Conservation (phyloP, 2,888 invertebrate genomes). For the Sialis fuliginosa region DNA sequence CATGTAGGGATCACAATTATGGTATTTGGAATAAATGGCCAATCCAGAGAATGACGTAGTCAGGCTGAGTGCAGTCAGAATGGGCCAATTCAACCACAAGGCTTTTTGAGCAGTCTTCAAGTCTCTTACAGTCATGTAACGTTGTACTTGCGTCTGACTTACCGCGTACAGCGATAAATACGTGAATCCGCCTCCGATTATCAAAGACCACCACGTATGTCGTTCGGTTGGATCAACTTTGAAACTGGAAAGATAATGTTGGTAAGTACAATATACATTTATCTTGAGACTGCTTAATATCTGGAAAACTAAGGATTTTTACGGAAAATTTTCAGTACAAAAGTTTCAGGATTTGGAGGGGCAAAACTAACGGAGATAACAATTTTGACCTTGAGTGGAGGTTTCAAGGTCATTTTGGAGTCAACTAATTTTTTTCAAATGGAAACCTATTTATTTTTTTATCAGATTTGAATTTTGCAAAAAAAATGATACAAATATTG, state of each 20-base stretch:
- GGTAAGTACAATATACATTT: conserved; percentile 4
- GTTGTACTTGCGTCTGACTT: conserved; percentile 71
- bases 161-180: conserved; percentile 72
- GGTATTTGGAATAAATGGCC: conserved; percentile 70
- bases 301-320: too few relatives aligned
- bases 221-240: conserved; percentile 63
- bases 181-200: conserved; percentile 65
- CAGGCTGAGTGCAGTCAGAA: conserved; percentile 52
- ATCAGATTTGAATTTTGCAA: too few relatives aligned
- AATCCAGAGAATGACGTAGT: conserved; percentile 54
- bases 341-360: too few relatives aligned
- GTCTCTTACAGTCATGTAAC: conserved; percentile 50
- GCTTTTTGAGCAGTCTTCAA: conserved; percentile 52
- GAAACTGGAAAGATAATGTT: conserved; percentile 40
- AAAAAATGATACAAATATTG: too few relatives aligned
- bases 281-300: too few relatives aligned
- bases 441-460: too few relatives aligned
- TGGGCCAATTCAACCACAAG: conserved; percentile 68
- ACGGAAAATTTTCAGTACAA: too few relatives aligned
- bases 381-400: too few relatives aligned
- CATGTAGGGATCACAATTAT: conserved; percentile 60
- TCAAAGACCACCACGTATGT: conserved; percentile 67
- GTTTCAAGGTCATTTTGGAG: too few relatives aligned
- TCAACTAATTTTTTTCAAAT: too few relatives aligned
- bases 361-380: too few relatives aligned